A percentile compares a stretch with the other conserved stretches of the same genome.
Conservation (phyloP, 1,140 invertebrate species). For the Dryas iulia region DNA sequence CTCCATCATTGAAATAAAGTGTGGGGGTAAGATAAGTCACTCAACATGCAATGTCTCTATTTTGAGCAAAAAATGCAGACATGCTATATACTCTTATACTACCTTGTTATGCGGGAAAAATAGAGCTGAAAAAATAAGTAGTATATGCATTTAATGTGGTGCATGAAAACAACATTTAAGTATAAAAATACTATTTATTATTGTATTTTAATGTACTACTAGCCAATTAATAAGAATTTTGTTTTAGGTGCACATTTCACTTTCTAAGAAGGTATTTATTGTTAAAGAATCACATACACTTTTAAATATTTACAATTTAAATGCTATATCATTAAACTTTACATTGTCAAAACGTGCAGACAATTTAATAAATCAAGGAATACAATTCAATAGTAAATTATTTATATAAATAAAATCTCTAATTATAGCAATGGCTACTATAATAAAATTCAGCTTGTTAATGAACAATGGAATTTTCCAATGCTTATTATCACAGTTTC, state of each 20-base stretch:
- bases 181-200: slow-evolving; percentile 21
- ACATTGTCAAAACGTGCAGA: background rate
- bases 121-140: too few species aligned
- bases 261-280: background rate
- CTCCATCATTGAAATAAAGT: too few species aligned
- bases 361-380: background rate
- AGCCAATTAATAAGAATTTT: slow-evolving; percentile 2
- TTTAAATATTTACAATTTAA: slow-evolving; percentile 11
- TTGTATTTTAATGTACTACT: slow-evolving; percentile 7
- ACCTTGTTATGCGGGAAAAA: too few species aligned
- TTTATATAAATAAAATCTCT: background rate
- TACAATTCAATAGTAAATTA: background rate
- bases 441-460: background rate
- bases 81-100: too few species aligned
- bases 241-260: slow-evolving; percentile 9
- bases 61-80: too few species aligned
- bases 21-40: too few species aligned
- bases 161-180: slow-evolving; percentile 14
- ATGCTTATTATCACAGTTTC: slow-evolving; percentile 26
- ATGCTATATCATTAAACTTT: slow-evolving; percentile 5
- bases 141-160: background rate
- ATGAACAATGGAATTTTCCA: slow-evolving; percentile 19
- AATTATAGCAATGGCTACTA: background rate
- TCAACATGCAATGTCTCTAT: too few species aligned
- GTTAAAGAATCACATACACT: background rate